Evolutionary conservation across 1,140 invertebrate genomes (phyloP), one percentile per base, ranked within the genome.

Genomic region (Delia radicum): DNA sequence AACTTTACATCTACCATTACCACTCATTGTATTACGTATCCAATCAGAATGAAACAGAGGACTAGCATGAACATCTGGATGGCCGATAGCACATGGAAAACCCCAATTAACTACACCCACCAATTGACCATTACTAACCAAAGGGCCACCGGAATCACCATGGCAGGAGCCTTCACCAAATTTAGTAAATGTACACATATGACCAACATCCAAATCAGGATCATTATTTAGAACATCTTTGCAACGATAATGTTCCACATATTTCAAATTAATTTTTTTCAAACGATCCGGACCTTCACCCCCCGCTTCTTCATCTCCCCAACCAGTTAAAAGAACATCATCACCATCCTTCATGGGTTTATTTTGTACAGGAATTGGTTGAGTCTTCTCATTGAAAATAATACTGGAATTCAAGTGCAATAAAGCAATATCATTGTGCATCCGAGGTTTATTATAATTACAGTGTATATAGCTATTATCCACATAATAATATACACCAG

Each of bases 111-210:
- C 89, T 21, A 90, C 76, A 3, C 89, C 89, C 21, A 87, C 82
- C 4, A 89, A 77, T 48, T 71, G 37, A 2, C 77, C 79, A 62
- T 75, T 69, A 73, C 84, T 86, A 29, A 83, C 74, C 48, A 91
- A 73, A 2, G 90, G 89, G 15, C 90, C 90, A 46, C 90, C 90
- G 31, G 88, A 89, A 76, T 91, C 90, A 1, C 89, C 89, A 69
- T 88, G 86, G 67, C 89, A 90, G 0, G 87, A 84, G 4, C 80
- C 80, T 82, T 91, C 87, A 10, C 89, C 89, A 12, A 65, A 63
- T 71, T 86, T 88, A 2, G 90, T 90, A 12, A 89, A 84, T 0
- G 90, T 90, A 75, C 90, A 91, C 24, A 91, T 89, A 77, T 91
- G 88, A 3, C 79, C 77, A 0, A 78, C 67, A 63, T 80, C 79